Percentiles rank a stretch among this genome's conserved stretches.
These are phyloP conservation scores for Drosophila meridiana DNA, from an alignment of 2,888 invertebrate species.

Conservation along the genomic window DNA sequence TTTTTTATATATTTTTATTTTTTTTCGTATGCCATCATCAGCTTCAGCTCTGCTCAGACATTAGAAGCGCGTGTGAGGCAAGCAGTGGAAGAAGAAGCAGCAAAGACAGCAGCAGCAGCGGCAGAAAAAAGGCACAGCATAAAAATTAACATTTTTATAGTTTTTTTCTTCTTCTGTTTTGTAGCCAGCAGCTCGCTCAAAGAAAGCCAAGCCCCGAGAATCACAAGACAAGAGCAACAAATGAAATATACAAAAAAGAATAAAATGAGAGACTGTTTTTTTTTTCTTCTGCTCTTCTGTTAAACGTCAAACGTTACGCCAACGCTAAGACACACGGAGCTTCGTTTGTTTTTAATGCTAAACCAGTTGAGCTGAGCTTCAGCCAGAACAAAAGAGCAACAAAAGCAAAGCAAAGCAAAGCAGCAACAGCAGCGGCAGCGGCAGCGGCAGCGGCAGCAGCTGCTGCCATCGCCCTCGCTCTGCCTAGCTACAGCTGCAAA, in stretches of 20 bases:
- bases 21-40: conserved; percentile 66
- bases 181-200: conserved; percentile 45
- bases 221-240: conserved; percentile 54
- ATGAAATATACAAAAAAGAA: conserved; percentile 4
- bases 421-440: not conserved
- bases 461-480: conserved; percentile 45
- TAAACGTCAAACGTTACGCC: conserved; percentile 69
- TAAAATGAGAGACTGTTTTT: conserved; percentile 45
- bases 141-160: conserved; percentile 54
- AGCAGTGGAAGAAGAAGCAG: conserved; percentile 57
- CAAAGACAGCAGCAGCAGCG: conserved; percentile 58
- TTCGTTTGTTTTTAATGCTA: conserved; percentile 59
- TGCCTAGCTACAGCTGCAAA: conserved; percentile 25
- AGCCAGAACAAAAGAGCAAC: conserved; percentile 59
- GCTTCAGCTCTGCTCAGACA: conserved; percentile 51
- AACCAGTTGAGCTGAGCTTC: conserved; percentile 66
- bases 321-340: conserved; percentile 56
- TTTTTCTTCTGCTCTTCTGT: conserved; percentile 38
- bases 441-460: conserved; percentile 10
- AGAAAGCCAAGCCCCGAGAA: conserved; percentile 75
- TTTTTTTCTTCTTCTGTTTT: conserved; percentile 14
- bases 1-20: conserved; percentile 23
- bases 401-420: conserved; percentile 29
- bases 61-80: conserved; percentile 77
- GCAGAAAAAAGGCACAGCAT: conserved; percentile 61